Evolutionary conservation across 2,888 invertebrate genomes (phyloP), one percentile per base, ranked within the genome.

Genomic region (Cremastinae sp.): DNA sequence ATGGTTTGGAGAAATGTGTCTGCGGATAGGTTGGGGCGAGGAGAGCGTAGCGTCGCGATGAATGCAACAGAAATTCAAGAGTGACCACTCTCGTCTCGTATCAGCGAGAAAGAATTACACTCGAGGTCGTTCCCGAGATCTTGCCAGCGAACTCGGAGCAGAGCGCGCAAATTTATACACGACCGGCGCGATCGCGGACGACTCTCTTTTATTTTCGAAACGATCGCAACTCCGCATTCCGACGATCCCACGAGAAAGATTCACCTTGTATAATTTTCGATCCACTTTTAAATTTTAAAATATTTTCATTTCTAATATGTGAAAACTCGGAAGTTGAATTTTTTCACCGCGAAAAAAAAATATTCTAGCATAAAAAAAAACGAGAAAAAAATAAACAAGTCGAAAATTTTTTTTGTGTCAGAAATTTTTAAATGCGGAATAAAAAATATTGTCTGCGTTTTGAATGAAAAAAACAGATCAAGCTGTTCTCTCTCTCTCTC

Each of bases 371-470:
- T 28, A 28, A 3, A 28, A 3, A 3, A 3, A 28, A 28, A 28
- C n/a, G n/a, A 28, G 2, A 28, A 28, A 28, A 3, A 28, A 28
- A 28, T 28, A 28, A 28, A 28, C 28, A 28, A 28, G 2, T 28
- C 28, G 28, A 28, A 28, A 28, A 28, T 2, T 28, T 20, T 47
- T 47, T 47, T 12, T 61, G n/a, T n/a, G n/a, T n/a, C n/a, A 28
- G 10, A 2, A 35, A 61, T 16, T 22, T 9, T 9, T 20, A 47
- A 61, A 71, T 58, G 47, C 43, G 18, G 43, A 12, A 72, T 62
- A 68, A 59, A 61, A 72, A 74, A 72, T 20, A 37, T 49, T 58
- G 22, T 35, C 71, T 72, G 72, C 70, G 74, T 61, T 51, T n/a
- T 20, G 51, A 8, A 20, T 47, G 10, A 49, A 37, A 55, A n/a